These are phyloP conservation scores for Neoascia interrupta DNA, from an alignment of 2,888 invertebrate genomes.

Conservation along the genomic window DNA sequence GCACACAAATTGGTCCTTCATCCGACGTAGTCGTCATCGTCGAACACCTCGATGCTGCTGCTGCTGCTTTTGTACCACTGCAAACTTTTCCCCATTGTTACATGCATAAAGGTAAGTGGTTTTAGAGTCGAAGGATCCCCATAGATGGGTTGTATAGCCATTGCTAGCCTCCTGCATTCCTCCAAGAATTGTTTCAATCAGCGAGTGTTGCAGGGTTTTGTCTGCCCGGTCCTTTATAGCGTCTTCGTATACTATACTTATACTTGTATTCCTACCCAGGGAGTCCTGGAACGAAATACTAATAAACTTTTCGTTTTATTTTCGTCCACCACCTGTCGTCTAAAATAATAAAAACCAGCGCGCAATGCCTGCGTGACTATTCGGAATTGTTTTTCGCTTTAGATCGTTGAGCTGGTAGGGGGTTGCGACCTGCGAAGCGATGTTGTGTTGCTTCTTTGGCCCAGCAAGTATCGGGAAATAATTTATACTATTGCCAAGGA, in stretches of 20 bases:
- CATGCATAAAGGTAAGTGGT: conserved; percentile 55
- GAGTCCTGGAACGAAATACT: conserved; percentile 27
- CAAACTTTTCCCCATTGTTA: conserved; percentile 37
- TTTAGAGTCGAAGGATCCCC: conserved; percentile 31
- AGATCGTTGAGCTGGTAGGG: background rate
- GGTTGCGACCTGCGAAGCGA: background rate
- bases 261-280: too few relatives aligned
- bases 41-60: background rate
- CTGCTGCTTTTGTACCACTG: background rate
- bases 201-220: conserved; percentile 26
- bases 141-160: background rate
- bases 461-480: conserved; percentile 30
- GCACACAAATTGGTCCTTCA: conserved; percentile 63
- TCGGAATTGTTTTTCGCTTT: conserved; percentile 21
- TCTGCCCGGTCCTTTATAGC: background rate
- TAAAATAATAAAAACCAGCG: conserved; percentile 29
- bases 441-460: too few relatives aligned
- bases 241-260: conserved; percentile 7
- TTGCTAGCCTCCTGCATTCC: background rate
- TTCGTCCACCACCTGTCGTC: conserved; percentile 50
- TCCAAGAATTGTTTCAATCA: conserved; percentile 37
- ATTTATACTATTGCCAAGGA: conserved; percentile 29
- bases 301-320: conserved; percentile 44
- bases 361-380: conserved; percentile 29
- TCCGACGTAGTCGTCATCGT: conserved; percentile 20